These are phyloP conservation scores for Hydriomena furcata DNA, from an alignment of 2,888 invertebrate species.

Conservation along the genomic window DNA sequence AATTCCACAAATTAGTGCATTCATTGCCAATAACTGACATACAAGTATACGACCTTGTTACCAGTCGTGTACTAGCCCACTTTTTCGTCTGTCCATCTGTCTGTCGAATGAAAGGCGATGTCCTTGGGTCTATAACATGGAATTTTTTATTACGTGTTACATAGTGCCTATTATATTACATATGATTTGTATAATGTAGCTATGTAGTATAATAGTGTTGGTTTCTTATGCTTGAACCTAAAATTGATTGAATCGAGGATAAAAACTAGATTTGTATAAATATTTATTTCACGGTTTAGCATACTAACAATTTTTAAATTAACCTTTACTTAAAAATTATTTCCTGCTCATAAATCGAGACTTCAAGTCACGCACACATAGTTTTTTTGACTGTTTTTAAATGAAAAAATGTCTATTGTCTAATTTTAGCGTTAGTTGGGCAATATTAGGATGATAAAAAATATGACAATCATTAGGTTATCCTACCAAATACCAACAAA, in stretches of 20 bases:
- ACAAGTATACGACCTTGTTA: slow-evolving; percentile 15
- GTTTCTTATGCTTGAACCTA: not conserved
- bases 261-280: slow-evolving; percentile 4
- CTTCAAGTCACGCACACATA: too few relatives aligned
- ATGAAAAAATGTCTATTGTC: too few relatives aligned
- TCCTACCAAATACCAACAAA: too few relatives aligned
- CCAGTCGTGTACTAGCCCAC: slow-evolving; percentile 2
- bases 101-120: slow-evolving; percentile 22
- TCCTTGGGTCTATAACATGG: slow-evolving; percentile 24
- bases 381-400: too few relatives aligned
- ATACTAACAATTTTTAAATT: not conserved
- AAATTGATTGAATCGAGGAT: not conserved
- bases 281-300: slow-evolving; percentile 2
- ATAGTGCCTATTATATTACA: not conserved
- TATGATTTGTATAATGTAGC: not conserved
- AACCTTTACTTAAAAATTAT: not conserved
- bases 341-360: not conserved
- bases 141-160: slow-evolving; percentile 9
- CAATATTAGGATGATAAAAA: too few relatives aligned
- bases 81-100: slow-evolving; percentile 24
- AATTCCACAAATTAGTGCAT: slow-evolving; percentile 16
- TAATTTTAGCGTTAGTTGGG: too few relatives aligned
- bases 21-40: slow-evolving; percentile 20
- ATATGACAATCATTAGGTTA: too few relatives aligned
- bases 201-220: not conserved